Conservation (phyloP, 2,113 vertebrate species). For the Peromyscus maniculatus region DNA sequence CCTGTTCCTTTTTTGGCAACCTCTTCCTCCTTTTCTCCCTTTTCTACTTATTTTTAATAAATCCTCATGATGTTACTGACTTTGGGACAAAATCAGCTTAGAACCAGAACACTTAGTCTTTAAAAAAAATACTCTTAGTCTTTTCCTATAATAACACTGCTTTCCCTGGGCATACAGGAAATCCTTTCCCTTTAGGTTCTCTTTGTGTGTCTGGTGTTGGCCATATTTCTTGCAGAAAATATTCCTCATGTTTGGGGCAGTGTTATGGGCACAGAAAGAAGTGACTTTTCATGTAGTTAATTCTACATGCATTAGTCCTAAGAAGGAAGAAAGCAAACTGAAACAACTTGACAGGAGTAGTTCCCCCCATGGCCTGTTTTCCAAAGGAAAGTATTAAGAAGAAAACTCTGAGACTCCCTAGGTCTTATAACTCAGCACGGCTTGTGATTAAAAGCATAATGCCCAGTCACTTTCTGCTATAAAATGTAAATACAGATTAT, state of each 20-base stretch:
- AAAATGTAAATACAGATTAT: no score
- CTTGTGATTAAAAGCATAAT: no score
- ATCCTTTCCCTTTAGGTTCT: neutral
- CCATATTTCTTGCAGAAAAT: no score
- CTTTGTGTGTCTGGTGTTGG: neutral
- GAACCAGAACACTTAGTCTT: no score
- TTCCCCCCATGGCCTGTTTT: no score
- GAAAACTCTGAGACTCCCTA: no score
- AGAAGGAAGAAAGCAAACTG: no score
- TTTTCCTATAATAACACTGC: neutral
- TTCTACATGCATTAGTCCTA: no score
- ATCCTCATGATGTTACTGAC: neutral
- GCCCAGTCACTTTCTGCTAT: neutral
- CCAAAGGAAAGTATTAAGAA: no score
- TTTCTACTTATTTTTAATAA: neutral
- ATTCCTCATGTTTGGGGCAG: neutral
- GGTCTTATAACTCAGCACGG: no score
- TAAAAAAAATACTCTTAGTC: neutral
- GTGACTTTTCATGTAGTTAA: neutral
- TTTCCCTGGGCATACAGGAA: neutral
- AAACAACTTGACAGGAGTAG: no score
- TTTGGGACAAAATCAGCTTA: neutral
- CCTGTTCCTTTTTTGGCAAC: conserved; percentile 1
- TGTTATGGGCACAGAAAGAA: neutral
- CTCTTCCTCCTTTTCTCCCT: neutral